Evolutionary conservation across 2,113 vertebrate species (phyloP).

Genomic region (Ornithorhynchus anatinus): DNA sequence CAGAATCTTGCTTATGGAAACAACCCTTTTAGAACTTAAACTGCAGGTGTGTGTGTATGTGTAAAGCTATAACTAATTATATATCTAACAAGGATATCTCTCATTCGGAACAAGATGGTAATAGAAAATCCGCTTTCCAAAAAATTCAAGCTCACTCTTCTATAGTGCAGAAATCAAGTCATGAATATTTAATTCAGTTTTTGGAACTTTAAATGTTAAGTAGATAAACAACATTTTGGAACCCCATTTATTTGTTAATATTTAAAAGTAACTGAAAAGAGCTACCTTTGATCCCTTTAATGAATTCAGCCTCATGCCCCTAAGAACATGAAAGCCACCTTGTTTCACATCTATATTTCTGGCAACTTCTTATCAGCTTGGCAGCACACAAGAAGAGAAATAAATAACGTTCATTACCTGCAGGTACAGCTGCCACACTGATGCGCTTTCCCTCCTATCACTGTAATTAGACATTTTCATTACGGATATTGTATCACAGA

Average conservation of each 20-base stretch:
- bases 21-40: too few relatives aligned
- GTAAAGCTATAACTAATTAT: too few relatives aligned
- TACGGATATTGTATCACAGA: background rate
- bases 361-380: background rate
- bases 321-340: background rate
- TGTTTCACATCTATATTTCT: background rate
- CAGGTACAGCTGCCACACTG: background rate
- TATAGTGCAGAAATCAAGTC: background rate
- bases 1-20: too few relatives aligned
- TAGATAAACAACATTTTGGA: background rate
- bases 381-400: background rate
- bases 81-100: too few relatives aligned
- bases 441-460: background rate
- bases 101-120: too few relatives aligned
- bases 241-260: background rate
- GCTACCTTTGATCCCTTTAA: background rate
- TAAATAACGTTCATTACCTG: background rate
- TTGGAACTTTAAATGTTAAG: background rate
- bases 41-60: too few relatives aligned
- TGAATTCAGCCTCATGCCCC: constrained; percentile 2
- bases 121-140: too few relatives aligned
- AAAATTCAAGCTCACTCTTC: too few relatives aligned
- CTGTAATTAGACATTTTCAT: background rate
- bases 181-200: background rate
- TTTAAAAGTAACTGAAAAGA: constrained; percentile 14